A percentile compares a stretch with the other conserved stretches of the same genome.
These are phyloP conservation scores for Strix uralensis DNA, from an alignment of 2,113 vertebrate genomes.

Conservation along the genomic window DNA sequence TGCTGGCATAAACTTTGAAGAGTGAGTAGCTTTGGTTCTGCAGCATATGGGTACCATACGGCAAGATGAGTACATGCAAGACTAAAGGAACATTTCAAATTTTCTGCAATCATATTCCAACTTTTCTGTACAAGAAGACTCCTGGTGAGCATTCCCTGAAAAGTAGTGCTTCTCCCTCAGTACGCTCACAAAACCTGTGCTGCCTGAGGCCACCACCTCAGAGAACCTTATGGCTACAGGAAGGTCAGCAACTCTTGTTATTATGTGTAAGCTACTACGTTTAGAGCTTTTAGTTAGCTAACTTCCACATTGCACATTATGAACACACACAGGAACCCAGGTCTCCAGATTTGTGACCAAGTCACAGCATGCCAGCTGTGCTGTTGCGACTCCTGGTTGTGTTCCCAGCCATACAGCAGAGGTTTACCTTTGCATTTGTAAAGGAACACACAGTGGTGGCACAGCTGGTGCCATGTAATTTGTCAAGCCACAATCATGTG, in stretches of 20 bases:
- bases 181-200: not conserved
- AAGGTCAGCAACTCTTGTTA: not conserved
- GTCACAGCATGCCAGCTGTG: not conserved
- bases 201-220: not conserved
- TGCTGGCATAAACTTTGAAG: not conserved
- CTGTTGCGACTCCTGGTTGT: not conserved
- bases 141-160: not conserved
- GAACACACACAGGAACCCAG: not conserved
- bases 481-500: not conserved
- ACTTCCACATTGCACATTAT: not conserved
- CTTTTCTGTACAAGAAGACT: not conserved
- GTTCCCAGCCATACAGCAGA: not conserved
- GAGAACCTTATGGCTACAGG: not conserved
- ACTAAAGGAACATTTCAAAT: not conserved
- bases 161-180: not conserved
- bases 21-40: not conserved
- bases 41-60: rapidly evolving
- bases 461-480: not conserved
- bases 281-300: not conserved
- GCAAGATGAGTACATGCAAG: not conserved
- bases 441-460: not conserved
- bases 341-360: not conserved
- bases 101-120: not conserved
- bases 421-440: not conserved
- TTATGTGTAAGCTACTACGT: not conserved